phyloP scores from a whole-genome alignment of 64 coral and sea anemone species.

The Montipora foliosa region DNA sequence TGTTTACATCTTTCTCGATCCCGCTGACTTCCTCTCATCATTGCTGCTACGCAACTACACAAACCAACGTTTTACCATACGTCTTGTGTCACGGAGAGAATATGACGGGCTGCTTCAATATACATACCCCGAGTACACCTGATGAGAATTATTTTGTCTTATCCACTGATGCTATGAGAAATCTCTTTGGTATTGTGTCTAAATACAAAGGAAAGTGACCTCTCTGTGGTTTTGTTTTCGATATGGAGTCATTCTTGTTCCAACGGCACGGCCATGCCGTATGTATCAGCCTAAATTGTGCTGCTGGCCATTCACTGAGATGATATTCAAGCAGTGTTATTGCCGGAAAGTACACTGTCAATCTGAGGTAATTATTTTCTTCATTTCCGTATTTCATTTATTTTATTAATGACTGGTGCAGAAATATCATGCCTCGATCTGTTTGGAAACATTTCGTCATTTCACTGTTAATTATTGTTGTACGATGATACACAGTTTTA shows the following conservation, averaged over 20 bases:
- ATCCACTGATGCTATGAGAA: not conserved
- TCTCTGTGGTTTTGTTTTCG: not conserved
- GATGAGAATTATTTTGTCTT: constrained; percentile 22
- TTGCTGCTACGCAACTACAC: not conserved
- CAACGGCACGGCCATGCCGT: constrained; percentile 18
- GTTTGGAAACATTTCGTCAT: too few species aligned
- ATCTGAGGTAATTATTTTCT: not conserved
- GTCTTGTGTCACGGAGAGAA: constrained; percentile 13
- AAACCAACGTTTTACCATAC: constrained; percentile 4
- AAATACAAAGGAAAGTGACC: constrained; percentile 23
- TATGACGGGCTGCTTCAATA: constrained; percentile 22
- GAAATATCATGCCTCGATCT: not conserved
- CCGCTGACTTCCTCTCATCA: not conserved
- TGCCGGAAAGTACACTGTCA: not conserved
- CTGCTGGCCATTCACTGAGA: constrained; percentile 14
- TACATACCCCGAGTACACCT: not conserved
- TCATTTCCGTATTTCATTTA: not conserved
- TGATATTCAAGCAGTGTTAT: constrained; percentile 35
- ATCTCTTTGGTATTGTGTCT: not conserved
- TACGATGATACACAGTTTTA: not conserved
- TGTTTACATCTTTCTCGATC: not conserved
- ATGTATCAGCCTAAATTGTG: constrained; percentile 1
- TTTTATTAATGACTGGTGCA: too few species aligned
- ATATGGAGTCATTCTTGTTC: not conserved
- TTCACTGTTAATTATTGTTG: not conserved